Conservation (phyloP, 2,888 invertebrate species). For the Tupiocoris notatus region DNA sequence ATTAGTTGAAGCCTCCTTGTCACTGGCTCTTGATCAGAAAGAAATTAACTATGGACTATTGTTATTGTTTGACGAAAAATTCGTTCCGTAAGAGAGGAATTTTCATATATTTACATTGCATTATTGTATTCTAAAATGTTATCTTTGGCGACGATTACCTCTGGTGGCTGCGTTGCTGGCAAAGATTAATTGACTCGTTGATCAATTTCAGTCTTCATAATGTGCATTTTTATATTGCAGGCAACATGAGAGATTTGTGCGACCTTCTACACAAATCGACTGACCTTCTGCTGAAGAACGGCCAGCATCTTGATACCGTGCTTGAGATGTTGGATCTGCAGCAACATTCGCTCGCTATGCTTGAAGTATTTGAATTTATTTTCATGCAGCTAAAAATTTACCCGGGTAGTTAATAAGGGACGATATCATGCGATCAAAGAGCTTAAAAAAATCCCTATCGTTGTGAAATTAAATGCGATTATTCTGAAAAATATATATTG, state of each 20-base stretch:
- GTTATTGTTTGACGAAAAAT: too few species aligned
- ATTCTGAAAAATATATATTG: too few species aligned
- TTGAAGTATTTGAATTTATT: constrained; percentile 55
- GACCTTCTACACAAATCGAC: constrained; percentile 75
- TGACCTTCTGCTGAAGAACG: constrained; percentile 77
- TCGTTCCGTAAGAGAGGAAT: too few species aligned
- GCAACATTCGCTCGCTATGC: constrained; percentile 85
- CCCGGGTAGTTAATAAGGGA: too few species aligned
- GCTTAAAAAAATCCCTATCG: too few species aligned
- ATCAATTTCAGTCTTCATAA: not conserved
- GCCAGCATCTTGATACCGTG: constrained; percentile 82
- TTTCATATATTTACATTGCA: too few species aligned
- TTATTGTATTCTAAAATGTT: constrained; percentile 38
- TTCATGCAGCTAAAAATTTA: too few species aligned
- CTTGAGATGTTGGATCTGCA: constrained; percentile 87
- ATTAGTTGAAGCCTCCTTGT: too few species aligned
- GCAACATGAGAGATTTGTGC: constrained; percentile 72
- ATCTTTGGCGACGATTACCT: not conserved
- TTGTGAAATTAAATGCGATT: too few species aligned
- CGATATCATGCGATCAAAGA: too few species aligned
- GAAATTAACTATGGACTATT: too few species aligned
- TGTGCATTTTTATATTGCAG: constrained; percentile 60
- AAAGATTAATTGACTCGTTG: not conserved
- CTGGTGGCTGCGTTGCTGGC: not conserved
- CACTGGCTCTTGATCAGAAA: too few species aligned